Conservation (phyloP, 2,888 invertebrate species). For the Minunthozetes semirufus region DNA sequence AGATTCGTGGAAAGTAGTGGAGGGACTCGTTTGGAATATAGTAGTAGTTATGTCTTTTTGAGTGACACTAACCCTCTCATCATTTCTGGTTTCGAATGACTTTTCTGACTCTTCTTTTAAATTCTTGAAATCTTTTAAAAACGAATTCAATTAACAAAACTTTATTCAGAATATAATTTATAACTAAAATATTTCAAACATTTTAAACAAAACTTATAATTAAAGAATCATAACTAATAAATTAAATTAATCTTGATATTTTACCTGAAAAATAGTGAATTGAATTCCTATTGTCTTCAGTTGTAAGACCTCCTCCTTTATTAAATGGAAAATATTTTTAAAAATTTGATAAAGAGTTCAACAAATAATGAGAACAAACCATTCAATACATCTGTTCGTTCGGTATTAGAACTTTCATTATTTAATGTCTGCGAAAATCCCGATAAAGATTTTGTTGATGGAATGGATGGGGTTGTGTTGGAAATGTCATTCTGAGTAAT, state of each 20-base stretch:
- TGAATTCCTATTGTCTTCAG: background rate
- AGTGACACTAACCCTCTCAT: constrained; percentile 22
- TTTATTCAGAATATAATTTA: too few species aligned
- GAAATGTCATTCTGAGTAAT: background rate
- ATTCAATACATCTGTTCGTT: background rate
- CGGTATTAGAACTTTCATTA: background rate
- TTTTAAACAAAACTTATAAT: too few species aligned
- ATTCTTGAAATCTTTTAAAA: too few species aligned
- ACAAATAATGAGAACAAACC: too few species aligned
- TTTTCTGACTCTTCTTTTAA: background rate
- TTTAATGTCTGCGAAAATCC: background rate
- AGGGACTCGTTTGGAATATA: constrained; percentile 36
- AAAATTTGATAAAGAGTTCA: too few species aligned
- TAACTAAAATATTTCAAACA: too few species aligned
- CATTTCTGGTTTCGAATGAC: background rate
- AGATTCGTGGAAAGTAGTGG: constrained; percentile 37
- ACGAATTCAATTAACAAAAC: too few species aligned
- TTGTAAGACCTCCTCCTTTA: background rate
- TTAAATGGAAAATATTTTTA: too few species aligned
- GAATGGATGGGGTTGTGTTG: background rate
- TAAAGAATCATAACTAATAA: too few species aligned
- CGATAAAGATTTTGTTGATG: background rate
- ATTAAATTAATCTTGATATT: too few species aligned
- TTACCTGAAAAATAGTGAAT: too few species aligned
- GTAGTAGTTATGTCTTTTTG: constrained; percentile 26